phyloP scores from a whole-genome alignment of 2,888 invertebrate species.

The Malachius bipustulatus region DNA sequence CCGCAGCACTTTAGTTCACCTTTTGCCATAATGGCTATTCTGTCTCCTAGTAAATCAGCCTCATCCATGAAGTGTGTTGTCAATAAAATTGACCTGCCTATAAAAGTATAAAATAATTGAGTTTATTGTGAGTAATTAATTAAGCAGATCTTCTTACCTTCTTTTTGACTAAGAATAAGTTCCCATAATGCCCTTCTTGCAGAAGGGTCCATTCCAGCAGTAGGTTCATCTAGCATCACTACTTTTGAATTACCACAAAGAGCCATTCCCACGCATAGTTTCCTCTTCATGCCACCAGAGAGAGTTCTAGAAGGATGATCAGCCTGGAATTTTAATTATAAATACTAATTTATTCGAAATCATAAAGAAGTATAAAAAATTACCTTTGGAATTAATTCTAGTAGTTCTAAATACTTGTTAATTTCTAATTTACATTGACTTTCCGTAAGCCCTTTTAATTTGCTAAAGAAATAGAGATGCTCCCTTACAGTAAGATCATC shows the following conservation, averaged over 20 bases:
- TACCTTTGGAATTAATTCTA: constrained; percentile 54
- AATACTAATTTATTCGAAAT: no score
- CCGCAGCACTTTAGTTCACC: constrained; percentile 66
- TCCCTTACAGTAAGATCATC: constrained; percentile 63
- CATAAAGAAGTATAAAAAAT: no score
- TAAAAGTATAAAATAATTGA: neutral
- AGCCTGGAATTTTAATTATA: no score
- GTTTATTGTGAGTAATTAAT: no score
- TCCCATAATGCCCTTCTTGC: constrained; percentile 45
- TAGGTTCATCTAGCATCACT: constrained; percentile 54
- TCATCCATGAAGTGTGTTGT: constrained; percentile 82
- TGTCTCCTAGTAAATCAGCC: constrained; percentile 69
- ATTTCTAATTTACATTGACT: constrained; percentile 47
- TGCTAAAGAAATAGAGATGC: constrained; percentile 64
- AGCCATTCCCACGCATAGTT: neutral
- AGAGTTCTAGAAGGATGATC: no score
- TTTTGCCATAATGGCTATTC: constrained; percentile 70
- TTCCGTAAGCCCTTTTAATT: constrained; percentile 46
- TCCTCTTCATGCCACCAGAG: constrained; percentile 2
- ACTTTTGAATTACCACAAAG: constrained; percentile 51
- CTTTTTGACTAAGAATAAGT: no score
- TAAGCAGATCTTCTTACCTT: neutral
- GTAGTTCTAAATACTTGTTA: constrained; percentile 47
- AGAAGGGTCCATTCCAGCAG: constrained; percentile 68
- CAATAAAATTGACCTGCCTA: constrained; percentile 62